Evolutionary conservation across 2,888 invertebrate species (phyloP), one percentile per base, ranked within the genome.

Genomic region (Callyntrura sp.): DNA sequence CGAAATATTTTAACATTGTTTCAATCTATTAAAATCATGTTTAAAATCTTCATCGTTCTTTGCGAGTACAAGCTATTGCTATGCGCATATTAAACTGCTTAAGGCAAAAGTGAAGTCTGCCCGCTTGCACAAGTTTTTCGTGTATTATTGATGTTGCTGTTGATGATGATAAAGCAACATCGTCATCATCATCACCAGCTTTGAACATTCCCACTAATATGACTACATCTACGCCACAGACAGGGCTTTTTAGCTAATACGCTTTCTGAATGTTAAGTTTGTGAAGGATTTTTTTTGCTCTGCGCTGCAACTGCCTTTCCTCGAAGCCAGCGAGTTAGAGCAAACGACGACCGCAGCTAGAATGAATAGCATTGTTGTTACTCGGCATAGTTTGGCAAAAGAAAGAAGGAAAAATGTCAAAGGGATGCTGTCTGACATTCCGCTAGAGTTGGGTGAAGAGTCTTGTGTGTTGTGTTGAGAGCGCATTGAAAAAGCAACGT

Each of bases 151-250:
- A 45, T 73, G 73, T 9, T 17, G 20, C 3, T 84, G 84, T 55
- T 83, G 83, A 51, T 82, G 62, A 82, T 81, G 82, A 82, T 82
- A 48, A 65, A 82, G 62, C 43, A 65, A 65, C 48, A 82, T 82
- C 65, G 68, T n/a, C n/a, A 70, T 70, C n/a, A n/a, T n/a, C n/a
- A n/a, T n/a, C n/a, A n/a, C n/a, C n/a, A n/a, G n/a, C n/a, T n/a
- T n/a, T n/a, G n/a, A n/a, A n/a, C n/a, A n/a, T n/a, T n/a, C 6
- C 17, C 68, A 70, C 65, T 65, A 28, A 65, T 28, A 65, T 65
- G 65, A 5, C 28, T 65, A 25, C 1, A 65, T 65, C 65, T 12
- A 65, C 35, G 43, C 35, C 35, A 35, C 28, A 65, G 65, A 28
- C 43, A 25, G 25, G 28, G 25, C 14, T 65, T 65, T 70, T 51